These are phyloP conservation scores for Conopomorpha cramerella DNA, from an alignment of 1,140 invertebrate species.

Conservation along the genomic window DNA sequence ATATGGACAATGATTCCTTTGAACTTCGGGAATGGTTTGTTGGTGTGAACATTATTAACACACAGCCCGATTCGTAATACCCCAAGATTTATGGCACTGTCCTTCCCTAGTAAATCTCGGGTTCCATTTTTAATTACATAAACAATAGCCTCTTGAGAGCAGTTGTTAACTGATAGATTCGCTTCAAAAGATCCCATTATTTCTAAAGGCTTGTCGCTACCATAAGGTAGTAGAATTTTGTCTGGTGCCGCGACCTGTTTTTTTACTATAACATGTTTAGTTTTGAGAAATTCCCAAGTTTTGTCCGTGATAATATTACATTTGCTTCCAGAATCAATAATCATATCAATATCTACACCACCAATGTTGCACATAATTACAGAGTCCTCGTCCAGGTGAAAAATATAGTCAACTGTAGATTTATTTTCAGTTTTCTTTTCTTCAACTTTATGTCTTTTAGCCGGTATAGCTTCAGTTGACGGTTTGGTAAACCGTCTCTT, in stretches of 20 bases:
- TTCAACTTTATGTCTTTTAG: too few relatives aligned
- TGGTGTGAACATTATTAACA: neutral
- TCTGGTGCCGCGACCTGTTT: slow-evolving; percentile 7
- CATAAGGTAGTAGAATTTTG: slow-evolving; percentile 8
- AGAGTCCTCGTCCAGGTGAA: slow-evolving; percentile 8
- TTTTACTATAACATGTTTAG: slow-evolving; percentile 1
- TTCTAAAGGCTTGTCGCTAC: neutral
- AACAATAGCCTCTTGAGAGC: neutral
- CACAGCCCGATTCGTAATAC: slow-evolving; percentile 1
- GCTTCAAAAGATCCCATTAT: slow-evolving; percentile 1
- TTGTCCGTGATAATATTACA: slow-evolving; percentile 7
- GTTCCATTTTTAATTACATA: slow-evolving; percentile 1
- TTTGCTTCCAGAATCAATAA: slow-evolving; percentile 9
- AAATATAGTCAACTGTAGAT: too few relatives aligned
- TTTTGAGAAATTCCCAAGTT: slow-evolving; percentile 6
- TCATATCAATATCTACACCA: slow-evolving; percentile 8
- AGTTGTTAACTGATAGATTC: neutral
- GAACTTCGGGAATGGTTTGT: slow-evolving; percentile 1
- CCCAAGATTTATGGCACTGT: neutral
- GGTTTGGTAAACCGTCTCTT: too few relatives aligned
- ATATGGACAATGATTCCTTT: neutral
- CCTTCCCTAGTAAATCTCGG: slow-evolving; percentile 1
- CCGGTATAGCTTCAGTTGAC: too few relatives aligned
- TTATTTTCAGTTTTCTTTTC: too few relatives aligned
- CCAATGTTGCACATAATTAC: slow-evolving; percentile 3